These are phyloP conservation scores for Anguilla megastoma DNA, from an alignment of 2,797 vertebrate genomes.

Conservation along the genomic window DNA sequence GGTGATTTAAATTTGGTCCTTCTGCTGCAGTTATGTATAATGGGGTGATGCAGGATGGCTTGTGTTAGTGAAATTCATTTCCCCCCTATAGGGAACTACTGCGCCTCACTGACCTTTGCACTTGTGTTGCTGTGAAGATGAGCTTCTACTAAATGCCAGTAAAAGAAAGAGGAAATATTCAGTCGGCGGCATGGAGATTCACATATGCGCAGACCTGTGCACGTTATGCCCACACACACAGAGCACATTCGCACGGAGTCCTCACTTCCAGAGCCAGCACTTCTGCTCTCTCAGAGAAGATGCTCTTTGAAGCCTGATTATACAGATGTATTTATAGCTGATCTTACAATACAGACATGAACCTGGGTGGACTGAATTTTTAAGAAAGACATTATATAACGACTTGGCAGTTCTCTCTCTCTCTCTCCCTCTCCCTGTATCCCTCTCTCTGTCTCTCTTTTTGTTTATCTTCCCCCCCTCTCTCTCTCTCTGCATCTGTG, in stretches of 20 bases:
- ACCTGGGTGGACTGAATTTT: slow-evolving; percentile 29
- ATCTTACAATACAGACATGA: slow-evolving; percentile 25
- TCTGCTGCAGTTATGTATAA: not conserved
- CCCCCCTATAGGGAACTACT: not conserved
- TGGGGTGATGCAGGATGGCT: not conserved
- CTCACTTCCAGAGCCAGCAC: not conserved
- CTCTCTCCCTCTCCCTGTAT: not conserved
- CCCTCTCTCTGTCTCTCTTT: not conserved
- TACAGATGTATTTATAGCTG: slow-evolving; percentile 40
- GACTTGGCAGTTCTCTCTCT: slow-evolving; percentile 2
- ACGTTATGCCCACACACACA: not conserved
- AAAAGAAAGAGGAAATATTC: not conserved
- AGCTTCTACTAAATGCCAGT: not conserved
- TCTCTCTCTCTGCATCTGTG: slow-evolving; percentile 18
- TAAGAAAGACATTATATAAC: slow-evolving; percentile 39
- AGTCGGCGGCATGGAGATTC: not conserved
- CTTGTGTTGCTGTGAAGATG: not conserved
- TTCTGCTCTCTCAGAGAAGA: slow-evolving; percentile 14
- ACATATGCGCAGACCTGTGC: not conserved
- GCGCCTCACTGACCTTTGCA: no score
- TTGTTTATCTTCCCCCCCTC: not conserved
- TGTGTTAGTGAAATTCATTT: not conserved
- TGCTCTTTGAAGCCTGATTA: slow-evolving; percentile 32
- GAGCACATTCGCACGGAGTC: not conserved
- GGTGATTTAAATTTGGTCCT: not conserved